Evolutionary conservation across 2,888 invertebrate species (phyloP), one percentile per base, ranked within the genome.

Genomic region (Philhelius pedissequus): DNA sequence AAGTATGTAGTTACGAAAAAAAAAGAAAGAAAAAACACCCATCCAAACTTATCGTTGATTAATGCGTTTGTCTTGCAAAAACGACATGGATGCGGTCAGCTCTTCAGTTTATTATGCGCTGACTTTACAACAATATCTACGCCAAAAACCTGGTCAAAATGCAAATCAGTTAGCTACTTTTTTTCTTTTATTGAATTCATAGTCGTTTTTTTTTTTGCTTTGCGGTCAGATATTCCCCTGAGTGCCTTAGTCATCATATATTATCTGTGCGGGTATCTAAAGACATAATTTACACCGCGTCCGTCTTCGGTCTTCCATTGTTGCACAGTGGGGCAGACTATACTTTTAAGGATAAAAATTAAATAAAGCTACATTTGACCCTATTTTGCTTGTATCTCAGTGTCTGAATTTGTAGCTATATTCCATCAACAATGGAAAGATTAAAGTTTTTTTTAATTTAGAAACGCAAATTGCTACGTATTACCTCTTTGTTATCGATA

Each of bases 221-320:
- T 74, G 82, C 62, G 82, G 82, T 82, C 73, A 78, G 83, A 79
- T 79, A 78, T 83, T 83, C 83, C 83, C 83, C 78, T 54, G 3
- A 54, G 32, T 32, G 54, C 18, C 73, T 83, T 78, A 83, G 74
- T 83, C 83, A 83, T 79, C 78, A 52, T 68, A 20, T 20, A 20
- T 35, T 56, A 56, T 27, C 77, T 77, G 40, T n/a, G 52, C 52
- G 5, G 22, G 15, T 48, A 48, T 64, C 64, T 48, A 20, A 48
- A 64, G 48, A 64, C n/a, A 32, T 48, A 45, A 64, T 64, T 48
- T 9, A 48, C 32, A 48, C 20, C 22, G 48, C 64, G 15, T 27
- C 11, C n/a, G n/a, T n/a, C n/a, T n/a, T n/a, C n/a, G n/a, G 20
- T 22, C 48, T 7, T 38, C 27, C 20, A 13, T 60, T 2, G 4